These are phyloP conservation scores for Oryzias celebensis DNA, from an alignment of 2,113 vertebrate species.

Conservation along the genomic window DNA sequence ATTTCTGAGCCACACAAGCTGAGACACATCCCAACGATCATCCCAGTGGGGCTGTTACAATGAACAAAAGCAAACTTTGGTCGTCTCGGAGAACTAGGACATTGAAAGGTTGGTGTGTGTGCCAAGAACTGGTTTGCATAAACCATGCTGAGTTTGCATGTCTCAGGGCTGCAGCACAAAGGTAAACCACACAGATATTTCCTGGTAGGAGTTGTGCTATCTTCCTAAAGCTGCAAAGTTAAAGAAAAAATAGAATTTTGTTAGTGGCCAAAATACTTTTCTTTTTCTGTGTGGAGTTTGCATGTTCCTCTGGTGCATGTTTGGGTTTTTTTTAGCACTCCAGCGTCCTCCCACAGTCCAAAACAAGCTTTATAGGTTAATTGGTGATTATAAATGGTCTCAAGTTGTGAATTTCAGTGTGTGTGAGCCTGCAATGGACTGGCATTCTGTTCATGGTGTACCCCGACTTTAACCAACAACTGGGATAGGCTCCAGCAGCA, in stretches of 20 bases:
- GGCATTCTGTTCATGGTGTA: no score
- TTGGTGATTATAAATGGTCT: no score
- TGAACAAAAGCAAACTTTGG: constrained; percentile 29
- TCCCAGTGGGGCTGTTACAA: neutral
- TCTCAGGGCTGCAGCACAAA: constrained; percentile 33
- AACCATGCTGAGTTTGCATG: constrained; percentile 59
- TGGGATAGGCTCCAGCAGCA: no score
- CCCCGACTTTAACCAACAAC: no score
- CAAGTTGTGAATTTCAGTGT: no score
- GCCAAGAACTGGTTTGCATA: constrained; percentile 55
- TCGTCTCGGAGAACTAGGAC: constrained; percentile 32
- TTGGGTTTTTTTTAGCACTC: no score
- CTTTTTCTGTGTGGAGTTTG: no score
- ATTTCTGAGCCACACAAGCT: neutral
- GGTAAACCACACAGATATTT: constrained; percentile 33
- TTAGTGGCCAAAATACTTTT: neutral
- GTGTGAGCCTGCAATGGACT: no score
- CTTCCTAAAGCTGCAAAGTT: constrained; percentile 11
- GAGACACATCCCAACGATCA: neutral
- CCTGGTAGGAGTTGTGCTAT: constrained; percentile 19
- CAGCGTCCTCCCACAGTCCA: no score
- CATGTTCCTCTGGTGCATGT: no score
- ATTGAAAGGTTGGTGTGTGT: constrained; percentile 22
- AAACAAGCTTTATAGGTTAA: no score
- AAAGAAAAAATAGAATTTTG: neutral